These are phyloP conservation scores for Chaetodon trifascialis DNA, from an alignment of 2,113 vertebrate species.

Conservation along the genomic window DNA sequence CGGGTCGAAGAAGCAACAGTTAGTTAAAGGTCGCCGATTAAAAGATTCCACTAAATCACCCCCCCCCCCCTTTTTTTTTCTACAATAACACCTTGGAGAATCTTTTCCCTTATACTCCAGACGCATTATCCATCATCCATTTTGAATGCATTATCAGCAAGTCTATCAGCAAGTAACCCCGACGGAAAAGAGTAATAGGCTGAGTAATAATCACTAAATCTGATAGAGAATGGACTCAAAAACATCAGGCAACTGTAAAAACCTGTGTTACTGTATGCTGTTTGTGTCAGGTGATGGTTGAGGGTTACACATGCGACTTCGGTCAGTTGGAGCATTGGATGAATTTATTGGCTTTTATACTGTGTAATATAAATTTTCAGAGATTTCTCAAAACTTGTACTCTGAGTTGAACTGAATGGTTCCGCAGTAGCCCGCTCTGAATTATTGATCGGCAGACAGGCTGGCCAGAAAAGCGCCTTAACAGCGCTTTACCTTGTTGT, in stretches of 20 bases:
- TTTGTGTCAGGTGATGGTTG: background rate
- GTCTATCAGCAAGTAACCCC: background rate
- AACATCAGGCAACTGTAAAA: background rate
- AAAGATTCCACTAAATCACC: background rate
- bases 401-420: background rate
- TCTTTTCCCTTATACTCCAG: background rate
- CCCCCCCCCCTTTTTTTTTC: too few relatives aligned
- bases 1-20: background rate
- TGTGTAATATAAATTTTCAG: background rate
- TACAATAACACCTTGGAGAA: background rate
- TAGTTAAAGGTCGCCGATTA: conserved; percentile 9
- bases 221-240: background rate
- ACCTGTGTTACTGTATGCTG: background rate
- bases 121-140: conserved; percentile 33
- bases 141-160: conserved; percentile 44
- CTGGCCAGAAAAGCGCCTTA: background rate
- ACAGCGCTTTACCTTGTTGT: background rate
- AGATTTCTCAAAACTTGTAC: background rate
- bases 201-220: background rate
- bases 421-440: background rate
- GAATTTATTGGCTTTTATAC: background rate
- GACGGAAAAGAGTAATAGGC: background rate
- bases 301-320: background rate
- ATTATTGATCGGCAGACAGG: background rate
- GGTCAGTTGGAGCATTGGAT: background rate